Percentiles rank a stretch among this genome's conserved stretches.
phyloP scores from a whole-genome alignment of 2,113 vertebrate species.

The Melanotaenia duboulayi region DNA sequence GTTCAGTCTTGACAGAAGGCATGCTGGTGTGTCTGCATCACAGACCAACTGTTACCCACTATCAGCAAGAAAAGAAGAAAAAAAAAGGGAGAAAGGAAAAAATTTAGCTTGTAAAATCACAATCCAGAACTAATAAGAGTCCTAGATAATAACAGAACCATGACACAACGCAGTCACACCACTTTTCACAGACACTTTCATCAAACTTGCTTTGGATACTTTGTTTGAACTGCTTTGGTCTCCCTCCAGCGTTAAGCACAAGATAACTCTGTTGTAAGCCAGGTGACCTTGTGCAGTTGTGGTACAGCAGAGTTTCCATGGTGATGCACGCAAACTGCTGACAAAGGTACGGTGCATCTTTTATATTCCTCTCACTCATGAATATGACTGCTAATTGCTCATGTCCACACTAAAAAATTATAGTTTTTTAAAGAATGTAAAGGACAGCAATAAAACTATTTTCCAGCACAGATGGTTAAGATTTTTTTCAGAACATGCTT shows the following conservation, averaged over 20 bases:
- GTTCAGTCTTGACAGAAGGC: slow-evolving; percentile 5
- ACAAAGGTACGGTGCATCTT: slow-evolving; percentile 35
- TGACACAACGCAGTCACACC: neutral
- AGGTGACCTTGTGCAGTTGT: slow-evolving; percentile 51
- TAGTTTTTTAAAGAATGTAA: neutral
- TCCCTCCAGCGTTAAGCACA: slow-evolving; percentile 14
- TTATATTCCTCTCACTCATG: slow-evolving; percentile 25
- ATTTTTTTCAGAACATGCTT: slow-evolving; percentile 40
- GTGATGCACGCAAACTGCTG: slow-evolving; percentile 54
- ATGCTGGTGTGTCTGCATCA: neutral
- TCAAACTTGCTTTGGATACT: slow-evolving; percentile 1
- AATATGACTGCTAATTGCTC: slow-evolving; percentile 17
- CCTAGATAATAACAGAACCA: neutral
- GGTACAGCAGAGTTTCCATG: slow-evolving; percentile 54
- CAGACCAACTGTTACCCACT: slow-evolving; percentile 20
- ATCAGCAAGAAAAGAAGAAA: slow-evolving; percentile 18
- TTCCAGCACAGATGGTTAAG: slow-evolving; percentile 65
- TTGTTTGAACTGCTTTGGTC: neutral
- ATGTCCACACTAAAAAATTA: neutral
- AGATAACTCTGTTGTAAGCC: slow-evolving; percentile 2
- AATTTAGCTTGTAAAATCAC: neutral
- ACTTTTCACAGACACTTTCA: slow-evolving; percentile 3
- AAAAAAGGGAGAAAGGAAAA: neutral
- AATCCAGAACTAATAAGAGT: neutral
- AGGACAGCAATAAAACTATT: slow-evolving; percentile 51